phyloP scores from a whole-genome alignment of 1,140 invertebrate genomes.

The Cydia pomonella region DNA sequence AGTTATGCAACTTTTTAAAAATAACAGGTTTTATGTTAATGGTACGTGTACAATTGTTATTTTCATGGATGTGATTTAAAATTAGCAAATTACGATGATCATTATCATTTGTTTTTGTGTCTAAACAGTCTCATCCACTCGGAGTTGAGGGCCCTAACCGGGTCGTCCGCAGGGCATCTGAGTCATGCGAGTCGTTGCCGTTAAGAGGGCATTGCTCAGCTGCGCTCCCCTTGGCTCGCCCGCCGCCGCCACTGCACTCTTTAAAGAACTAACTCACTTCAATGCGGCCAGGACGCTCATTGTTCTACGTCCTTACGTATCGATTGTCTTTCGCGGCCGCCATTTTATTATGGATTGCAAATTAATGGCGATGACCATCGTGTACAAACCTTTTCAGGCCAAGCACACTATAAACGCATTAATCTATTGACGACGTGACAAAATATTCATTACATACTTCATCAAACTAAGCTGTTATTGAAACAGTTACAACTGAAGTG shows the following conservation, averaged over 20 bases:
- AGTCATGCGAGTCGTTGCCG: conserved; percentile 70
- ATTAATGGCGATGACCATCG: conserved; percentile 49
- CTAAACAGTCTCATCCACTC: conserved; percentile 4
- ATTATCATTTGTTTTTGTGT: conserved; percentile 13
- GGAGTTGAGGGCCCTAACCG: conserved; percentile 75
- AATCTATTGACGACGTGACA: not conserved
- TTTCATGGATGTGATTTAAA: not conserved
- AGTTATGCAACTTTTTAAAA: not conserved
- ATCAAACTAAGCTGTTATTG: not conserved
- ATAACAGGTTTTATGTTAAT: not conserved
- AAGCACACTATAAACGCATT: conserved; percentile 30
- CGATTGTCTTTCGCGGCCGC: conserved; percentile 60
- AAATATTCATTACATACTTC: not conserved
- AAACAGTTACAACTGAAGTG: not conserved
- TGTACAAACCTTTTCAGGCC: conserved; percentile 47
- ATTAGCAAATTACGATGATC: not conserved
- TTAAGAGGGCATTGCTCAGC: conserved; percentile 78
- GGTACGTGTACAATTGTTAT: not conserved
- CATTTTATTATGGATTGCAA: conserved; percentile 67
- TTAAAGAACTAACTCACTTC: conserved; percentile 58
- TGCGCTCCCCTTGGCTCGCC: conserved; percentile 59
- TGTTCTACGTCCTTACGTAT: conserved; percentile 53
- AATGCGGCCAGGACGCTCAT: conserved; percentile 60
- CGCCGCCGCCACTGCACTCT: conserved; percentile 52
- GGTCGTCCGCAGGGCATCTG: conserved; percentile 76